These are phyloP conservation scores for Sebastes diaconus DNA, from an alignment of 2,797 vertebrate genomes.

Conservation along the genomic window DNA sequence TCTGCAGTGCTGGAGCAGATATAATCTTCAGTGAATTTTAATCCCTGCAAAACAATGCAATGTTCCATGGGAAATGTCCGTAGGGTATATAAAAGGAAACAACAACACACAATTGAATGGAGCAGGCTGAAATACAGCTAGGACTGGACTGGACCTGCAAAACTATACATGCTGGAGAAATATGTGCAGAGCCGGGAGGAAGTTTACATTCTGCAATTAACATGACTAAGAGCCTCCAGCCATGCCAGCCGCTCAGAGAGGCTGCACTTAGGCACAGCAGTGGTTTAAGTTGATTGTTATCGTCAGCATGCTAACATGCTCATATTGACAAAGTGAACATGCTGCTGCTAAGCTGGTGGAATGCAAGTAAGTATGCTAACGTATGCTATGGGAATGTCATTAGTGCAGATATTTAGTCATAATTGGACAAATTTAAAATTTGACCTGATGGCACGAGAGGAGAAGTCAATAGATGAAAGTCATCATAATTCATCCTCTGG, in stretches of 20 bases:
- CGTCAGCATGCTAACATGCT: neutral
- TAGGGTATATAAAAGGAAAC: constrained; percentile 51
- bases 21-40: constrained; percentile 81
- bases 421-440: neutral
- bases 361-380: neutral
- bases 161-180: neutral
- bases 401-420: neutral
- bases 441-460: neutral
- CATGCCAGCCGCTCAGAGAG: neutral
- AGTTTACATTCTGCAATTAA: neutral
- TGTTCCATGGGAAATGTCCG: constrained; percentile 70
- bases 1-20: constrained; percentile 77
- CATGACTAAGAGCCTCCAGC: neutral
- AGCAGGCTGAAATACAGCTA: neutral
- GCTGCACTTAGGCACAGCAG: neutral
- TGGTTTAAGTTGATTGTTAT: neutral
- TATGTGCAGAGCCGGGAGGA: neutral
- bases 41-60: constrained; percentile 77
- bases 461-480: neutral
- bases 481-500: neutral
- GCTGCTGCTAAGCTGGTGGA: neutral
- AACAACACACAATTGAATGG: constrained; percentile 39
- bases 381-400: neutral
- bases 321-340: neutral
- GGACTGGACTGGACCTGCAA: constrained; percentile 1